A percentile compares a stretch with the other conserved stretches of the same genome.
Evolutionary conservation across 35 echinoderm and acorn worm species (phyloP).

Genomic region (Heliocidaris erythrogramma): DNA sequence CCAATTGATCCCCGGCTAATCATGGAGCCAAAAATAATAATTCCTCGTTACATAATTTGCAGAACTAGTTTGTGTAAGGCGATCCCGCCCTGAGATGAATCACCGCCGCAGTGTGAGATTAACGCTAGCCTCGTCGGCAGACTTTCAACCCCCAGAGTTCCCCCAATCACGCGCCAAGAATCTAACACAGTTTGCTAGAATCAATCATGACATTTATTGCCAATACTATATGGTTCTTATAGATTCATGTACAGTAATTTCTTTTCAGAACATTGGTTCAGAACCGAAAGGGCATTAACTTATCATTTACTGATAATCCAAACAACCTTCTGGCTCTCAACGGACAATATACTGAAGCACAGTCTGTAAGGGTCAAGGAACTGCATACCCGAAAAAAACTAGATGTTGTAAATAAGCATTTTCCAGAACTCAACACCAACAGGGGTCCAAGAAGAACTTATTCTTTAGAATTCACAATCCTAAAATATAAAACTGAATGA

Average conservation of each 20-base stretch:
- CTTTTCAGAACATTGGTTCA: neutral
- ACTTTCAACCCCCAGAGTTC: neutral
- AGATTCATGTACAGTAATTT: neutral
- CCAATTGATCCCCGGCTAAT: neutral
- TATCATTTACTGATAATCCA: neutral
- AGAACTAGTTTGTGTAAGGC: neutral
- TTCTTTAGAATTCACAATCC: too few species aligned
- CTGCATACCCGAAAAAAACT: too few species aligned
- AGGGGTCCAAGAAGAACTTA: too few species aligned
- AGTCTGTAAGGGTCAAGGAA: too few species aligned
- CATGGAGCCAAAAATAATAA: slow-evolving; percentile 17
- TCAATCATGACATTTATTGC: neutral
- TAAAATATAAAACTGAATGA: too few species aligned
- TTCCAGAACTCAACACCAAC: too few species aligned
- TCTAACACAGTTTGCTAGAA: neutral
- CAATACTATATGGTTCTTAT: neutral
- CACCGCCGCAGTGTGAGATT: neutral
- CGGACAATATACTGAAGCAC: too few species aligned
- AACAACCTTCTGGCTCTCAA: too few species aligned
- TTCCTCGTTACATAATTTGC: neutral
- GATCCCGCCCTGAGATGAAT: neutral
- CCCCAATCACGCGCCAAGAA: neutral
- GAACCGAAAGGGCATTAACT: neutral
- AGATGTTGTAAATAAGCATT: too few species aligned
- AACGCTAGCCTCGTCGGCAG: neutral